Percentiles rank a stretch among this genome's conserved stretches.
These are phyloP conservation scores for Lepidurus packardi DNA, from an alignment of 1,140 invertebrate species.

Conservation along the genomic window DNA sequence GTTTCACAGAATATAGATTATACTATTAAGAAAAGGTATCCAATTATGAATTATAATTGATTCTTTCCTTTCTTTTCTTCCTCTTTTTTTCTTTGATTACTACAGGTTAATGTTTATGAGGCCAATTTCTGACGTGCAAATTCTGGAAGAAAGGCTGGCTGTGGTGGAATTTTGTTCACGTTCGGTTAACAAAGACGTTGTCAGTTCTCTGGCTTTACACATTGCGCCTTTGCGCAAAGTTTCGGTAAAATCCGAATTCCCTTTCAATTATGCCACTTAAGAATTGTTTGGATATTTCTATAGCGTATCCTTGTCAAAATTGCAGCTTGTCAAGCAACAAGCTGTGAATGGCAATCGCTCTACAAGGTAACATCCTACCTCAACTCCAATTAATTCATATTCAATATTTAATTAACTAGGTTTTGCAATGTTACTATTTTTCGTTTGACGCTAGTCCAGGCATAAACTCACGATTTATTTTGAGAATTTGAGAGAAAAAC, in stretches of 20 bases:
- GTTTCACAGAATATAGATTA: slow-evolving; percentile 37
- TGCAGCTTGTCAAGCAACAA: slow-evolving; percentile 54
- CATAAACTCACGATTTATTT: too few relatives aligned
- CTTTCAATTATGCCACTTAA: slow-evolving; percentile 38
- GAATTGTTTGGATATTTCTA: neutral
- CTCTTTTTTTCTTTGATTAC: slow-evolving; percentile 38
- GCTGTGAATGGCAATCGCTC: slow-evolving; percentile 58
- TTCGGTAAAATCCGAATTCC: slow-evolving; percentile 22
- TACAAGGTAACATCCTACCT: slow-evolving; percentile 43
- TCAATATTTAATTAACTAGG: neutral
- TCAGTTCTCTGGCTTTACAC: slow-evolving; percentile 36
- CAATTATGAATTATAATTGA: slow-evolving; percentile 1
- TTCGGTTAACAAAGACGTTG: slow-evolving; percentile 52
- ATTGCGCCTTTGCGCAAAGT: slow-evolving; percentile 20
- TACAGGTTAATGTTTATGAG: slow-evolving; percentile 50
- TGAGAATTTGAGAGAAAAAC: too few relatives aligned
- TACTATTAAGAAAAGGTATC: slow-evolving; percentile 20
- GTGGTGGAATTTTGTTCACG: slow-evolving; percentile 57
- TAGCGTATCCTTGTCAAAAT: slow-evolving; percentile 51
- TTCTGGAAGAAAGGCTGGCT: slow-evolving; percentile 54
- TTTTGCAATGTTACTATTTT: neutral
- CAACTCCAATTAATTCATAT: slow-evolving; percentile 36
- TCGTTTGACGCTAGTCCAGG: too few relatives aligned
- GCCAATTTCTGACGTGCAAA: slow-evolving; percentile 53
- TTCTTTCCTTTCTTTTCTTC: too few relatives aligned